phyloP scores from a whole-genome alignment of 2,797 vertebrate genomes.

The Cygnus olor region DNA sequence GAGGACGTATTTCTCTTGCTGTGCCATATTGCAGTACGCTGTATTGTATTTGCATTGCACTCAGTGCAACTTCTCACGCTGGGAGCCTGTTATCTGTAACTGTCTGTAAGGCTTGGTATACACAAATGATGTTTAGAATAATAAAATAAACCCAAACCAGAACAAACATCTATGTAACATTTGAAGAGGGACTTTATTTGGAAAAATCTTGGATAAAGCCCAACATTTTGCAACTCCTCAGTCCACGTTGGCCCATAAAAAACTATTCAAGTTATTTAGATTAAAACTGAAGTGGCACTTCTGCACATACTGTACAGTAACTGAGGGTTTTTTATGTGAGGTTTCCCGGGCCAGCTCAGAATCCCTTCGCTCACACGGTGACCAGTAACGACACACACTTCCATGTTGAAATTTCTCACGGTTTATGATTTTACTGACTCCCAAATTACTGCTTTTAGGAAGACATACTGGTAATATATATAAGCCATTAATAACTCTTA shows the following conservation, averaged over 20 bases:
- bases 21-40: fast-evolving
- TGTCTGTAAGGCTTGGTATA: fast-evolving
- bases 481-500: background rate
- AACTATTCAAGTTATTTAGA: background rate
- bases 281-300: background rate
- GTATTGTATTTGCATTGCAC: fast-evolving
- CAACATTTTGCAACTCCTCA: background rate
- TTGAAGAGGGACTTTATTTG: background rate
- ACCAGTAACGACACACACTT: too few relatives aligned
- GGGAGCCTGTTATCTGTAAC: background rate
- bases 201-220: background rate
- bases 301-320: background rate
- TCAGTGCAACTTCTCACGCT: fast-evolving
- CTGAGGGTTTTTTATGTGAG: background rate
- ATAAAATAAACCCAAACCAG: background rate
- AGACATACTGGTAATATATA: fast-evolving
- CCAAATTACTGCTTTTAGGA: background rate
- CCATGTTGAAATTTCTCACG: too few relatives aligned
- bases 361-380: fast-evolving
- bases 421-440: background rate
- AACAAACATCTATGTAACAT: background rate
- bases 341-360: background rate
- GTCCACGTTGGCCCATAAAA: fast-evolving
- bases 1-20: background rate
- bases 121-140: background rate